Conservation (phyloP, 2,888 invertebrate species). For the Andrena bicolor region DNA sequence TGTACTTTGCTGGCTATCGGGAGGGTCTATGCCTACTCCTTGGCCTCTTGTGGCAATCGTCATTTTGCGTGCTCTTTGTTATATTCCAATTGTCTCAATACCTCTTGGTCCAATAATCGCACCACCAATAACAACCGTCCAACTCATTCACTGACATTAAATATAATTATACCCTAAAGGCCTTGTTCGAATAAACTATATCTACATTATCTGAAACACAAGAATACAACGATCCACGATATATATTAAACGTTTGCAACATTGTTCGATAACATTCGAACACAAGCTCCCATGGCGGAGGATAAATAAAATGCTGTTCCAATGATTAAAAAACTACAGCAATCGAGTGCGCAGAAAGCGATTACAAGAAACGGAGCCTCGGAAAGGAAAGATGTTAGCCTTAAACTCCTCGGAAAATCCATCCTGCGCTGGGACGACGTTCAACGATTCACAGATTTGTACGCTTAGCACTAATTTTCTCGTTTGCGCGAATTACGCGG, state of each 20-base stretch:
- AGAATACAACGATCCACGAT: conserved; percentile 16
- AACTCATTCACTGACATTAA: conserved; percentile 84
- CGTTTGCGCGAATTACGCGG: neutral
- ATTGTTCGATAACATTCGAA: neutral
- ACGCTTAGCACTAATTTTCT: neutral
- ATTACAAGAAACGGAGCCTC: neutral
- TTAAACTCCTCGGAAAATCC: neutral
- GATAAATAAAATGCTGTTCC: conserved; percentile 3
- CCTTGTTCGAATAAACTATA: conserved; percentile 82
- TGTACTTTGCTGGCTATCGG: conserved; percentile 85
- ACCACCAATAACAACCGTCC: conserved; percentile 82
- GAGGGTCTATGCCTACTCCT: conserved; percentile 87
- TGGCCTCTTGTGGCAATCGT: conserved; percentile 89
- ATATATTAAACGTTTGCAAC: neutral
- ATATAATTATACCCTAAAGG: conserved; percentile 83
- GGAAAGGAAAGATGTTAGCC: neutral
- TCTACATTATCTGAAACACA: conserved; percentile 85
- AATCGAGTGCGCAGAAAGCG: neutral
- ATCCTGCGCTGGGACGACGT: neutral
- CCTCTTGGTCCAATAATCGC: conserved; percentile 79
- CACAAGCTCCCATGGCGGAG: neutral
- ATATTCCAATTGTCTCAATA: conserved; percentile 76
- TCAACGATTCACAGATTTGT: neutral
- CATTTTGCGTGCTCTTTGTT: conserved; percentile 85
- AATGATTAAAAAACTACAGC: conserved; percentile 9